Evolutionary conservation across 2,113 vertebrate species (phyloP).

Genomic region (Epinephelus lanceolatus): DNA sequence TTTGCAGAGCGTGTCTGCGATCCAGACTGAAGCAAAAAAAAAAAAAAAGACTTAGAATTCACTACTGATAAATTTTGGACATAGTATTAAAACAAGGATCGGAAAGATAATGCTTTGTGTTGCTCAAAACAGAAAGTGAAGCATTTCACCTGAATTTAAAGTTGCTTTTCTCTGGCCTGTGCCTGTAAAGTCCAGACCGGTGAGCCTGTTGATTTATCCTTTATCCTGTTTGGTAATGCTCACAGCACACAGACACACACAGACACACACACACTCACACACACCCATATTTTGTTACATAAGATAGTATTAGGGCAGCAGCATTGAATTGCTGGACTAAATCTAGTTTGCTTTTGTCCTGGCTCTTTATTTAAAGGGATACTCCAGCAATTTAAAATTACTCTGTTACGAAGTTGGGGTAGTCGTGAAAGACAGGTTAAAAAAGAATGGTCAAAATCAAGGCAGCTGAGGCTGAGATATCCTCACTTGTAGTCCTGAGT

Average conservation of each 20-base stretch:
- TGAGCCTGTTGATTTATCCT: constrained; percentile 56
- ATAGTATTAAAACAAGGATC: constrained; percentile 20
- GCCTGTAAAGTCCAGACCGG: constrained; percentile 28
- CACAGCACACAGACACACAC: constrained; percentile 9
- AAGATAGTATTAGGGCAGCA: constrained; percentile 25
- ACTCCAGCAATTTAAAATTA: neutral
- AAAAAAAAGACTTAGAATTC: constrained; percentile 3
- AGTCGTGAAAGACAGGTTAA: neutral
- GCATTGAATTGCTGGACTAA: constrained; percentile 28
- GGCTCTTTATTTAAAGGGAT: constrained; percentile 14
- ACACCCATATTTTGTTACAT: constrained; percentile 45
- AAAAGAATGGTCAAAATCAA: neutral
- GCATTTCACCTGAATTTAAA: constrained; percentile 4
- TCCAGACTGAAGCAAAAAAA: constrained; percentile 26
- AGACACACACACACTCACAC: constrained; percentile 4
- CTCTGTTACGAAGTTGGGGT: neutral
- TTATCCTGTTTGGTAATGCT: constrained; percentile 51
- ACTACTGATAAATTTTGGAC: constrained; percentile 31
- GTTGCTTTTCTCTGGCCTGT: neutral
- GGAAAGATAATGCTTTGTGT: constrained; percentile 8
- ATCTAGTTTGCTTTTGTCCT: neutral
- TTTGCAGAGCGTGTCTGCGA: constrained; percentile 27
- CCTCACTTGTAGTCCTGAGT: neutral
- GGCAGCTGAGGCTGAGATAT: neutral
- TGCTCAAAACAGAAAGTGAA: constrained; percentile 3